Conservation (phyloP, 2,113 vertebrate genomes). For the Empidonax alnorum region DNA sequence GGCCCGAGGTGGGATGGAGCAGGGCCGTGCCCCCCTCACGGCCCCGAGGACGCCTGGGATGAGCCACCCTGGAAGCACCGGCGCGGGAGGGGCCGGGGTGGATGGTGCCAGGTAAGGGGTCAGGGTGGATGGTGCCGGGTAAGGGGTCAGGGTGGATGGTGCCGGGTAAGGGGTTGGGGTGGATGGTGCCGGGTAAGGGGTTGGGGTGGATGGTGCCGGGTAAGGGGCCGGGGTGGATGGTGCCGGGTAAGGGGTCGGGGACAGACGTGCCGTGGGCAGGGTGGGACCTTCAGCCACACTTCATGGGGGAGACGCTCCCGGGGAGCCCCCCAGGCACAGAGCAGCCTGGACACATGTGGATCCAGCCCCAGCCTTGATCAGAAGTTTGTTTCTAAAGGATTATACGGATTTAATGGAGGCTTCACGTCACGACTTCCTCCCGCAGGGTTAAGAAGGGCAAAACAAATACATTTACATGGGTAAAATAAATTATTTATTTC, state of each 20-base stretch:
- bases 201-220: fast-evolving
- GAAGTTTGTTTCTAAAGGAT: background rate
- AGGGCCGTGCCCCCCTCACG: fast-evolving
- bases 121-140: no score
- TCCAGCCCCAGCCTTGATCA: background rate
- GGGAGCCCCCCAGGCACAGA: background rate
- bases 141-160: fast-evolving
- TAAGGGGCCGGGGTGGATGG: background rate
- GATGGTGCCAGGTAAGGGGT: no score
- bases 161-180: background rate
- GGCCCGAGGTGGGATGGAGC: fast-evolving
- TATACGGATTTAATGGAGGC: background rate
- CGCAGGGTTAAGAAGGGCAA: background rate
- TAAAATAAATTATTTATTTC: background rate
- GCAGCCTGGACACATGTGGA: background rate
- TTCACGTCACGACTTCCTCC: background rate
- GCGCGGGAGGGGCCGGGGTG: fast-evolving
- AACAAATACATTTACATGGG: fast-evolving
- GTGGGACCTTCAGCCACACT: fast-evolving
- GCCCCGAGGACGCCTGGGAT: fast-evolving
- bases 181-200: background rate
- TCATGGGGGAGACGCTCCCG: background rate
- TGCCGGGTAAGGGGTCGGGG: background rate
- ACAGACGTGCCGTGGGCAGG: fast-evolving
- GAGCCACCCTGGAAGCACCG: background rate